phyloP scores from a whole-genome alignment of 2,113 vertebrate species.

The Dipodomys spectabilis region DNA sequence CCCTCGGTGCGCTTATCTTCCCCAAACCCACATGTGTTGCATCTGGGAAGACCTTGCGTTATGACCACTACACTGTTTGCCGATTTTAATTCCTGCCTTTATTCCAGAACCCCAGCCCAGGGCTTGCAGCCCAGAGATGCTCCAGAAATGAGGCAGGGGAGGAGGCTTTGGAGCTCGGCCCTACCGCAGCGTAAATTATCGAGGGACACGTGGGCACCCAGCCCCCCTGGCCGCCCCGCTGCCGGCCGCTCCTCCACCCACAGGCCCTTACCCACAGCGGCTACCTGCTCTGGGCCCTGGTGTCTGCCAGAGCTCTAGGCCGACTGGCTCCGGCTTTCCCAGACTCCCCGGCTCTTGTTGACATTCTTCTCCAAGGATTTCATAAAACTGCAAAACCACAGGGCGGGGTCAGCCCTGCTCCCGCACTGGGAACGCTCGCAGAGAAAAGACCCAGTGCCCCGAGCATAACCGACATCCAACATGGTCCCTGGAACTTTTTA shows the following conservation, averaged over 20 bases:
- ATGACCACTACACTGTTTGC: background rate
- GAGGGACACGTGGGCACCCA: background rate
- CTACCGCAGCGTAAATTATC: background rate
- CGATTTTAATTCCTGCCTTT: background rate
- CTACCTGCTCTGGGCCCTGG: background rate
- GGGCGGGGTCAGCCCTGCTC: constrained; percentile 28
- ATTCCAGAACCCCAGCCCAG: background rate
- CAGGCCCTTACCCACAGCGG: background rate
- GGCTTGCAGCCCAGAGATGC: background rate
- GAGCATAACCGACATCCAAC: background rate
- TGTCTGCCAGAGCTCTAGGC: background rate
- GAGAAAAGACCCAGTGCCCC: constrained; percentile 6
- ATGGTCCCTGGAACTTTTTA: background rate
- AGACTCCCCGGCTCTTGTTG: constrained; percentile 17
- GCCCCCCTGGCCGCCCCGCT: too few relatives aligned
- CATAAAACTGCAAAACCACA: constrained; percentile 62
- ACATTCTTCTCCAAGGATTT: constrained; percentile 15
- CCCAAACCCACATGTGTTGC: too few relatives aligned
- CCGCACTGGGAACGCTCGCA: background rate
- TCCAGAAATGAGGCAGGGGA: background rate
- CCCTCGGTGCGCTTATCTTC: background rate
- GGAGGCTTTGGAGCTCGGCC: background rate
- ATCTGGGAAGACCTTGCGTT: constrained; percentile 6
- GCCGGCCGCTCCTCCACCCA: background rate
- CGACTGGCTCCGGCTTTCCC: background rate